Evolutionary conservation across 2,797 vertebrate species (phyloP).

Genomic region (Schizopygopsis malacanthus): DNA sequence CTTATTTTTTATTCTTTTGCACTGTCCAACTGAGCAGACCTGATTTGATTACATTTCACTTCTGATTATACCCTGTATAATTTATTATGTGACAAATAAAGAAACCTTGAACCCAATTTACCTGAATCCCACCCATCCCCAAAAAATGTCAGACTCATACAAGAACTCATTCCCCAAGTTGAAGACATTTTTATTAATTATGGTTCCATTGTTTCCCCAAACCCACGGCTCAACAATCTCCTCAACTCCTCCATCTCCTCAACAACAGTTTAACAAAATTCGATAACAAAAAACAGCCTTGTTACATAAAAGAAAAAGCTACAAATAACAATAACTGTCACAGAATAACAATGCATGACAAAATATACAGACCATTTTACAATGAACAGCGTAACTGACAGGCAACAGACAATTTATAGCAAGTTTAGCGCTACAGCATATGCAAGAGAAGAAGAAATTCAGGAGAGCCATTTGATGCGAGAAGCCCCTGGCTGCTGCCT

Average conservation of each 20-base stretch:
- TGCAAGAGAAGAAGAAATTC: conserved; percentile 8
- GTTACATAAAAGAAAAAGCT: not conserved
- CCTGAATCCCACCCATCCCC: too few species aligned
- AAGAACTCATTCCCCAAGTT: too few species aligned
- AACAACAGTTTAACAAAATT: not conserved
- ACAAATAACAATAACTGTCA: not conserved
- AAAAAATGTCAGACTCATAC: too few species aligned
- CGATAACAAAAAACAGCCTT: not conserved
- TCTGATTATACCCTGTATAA: too few species aligned
- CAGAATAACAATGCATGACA: not conserved
- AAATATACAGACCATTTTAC: not conserved
- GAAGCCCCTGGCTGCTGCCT: not conserved
- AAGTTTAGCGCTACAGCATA: not conserved
- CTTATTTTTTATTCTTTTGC: too few species aligned
- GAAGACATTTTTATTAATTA: not conserved
- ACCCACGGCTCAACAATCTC: too few species aligned
- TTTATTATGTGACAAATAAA: too few species aligned
- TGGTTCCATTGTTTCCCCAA: not conserved
- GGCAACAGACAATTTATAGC: not conserved
- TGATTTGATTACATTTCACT: too few species aligned
- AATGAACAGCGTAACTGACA: not conserved
- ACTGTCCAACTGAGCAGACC: too few species aligned
- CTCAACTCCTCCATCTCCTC: not conserved
- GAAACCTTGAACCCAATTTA: too few species aligned
- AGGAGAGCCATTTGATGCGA: too few species aligned